A percentile compares a stretch with the other conserved stretches of the same genome.
phyloP scores from a whole-genome alignment of 2,888 invertebrate species.

The Phyllotreta striolata region DNA sequence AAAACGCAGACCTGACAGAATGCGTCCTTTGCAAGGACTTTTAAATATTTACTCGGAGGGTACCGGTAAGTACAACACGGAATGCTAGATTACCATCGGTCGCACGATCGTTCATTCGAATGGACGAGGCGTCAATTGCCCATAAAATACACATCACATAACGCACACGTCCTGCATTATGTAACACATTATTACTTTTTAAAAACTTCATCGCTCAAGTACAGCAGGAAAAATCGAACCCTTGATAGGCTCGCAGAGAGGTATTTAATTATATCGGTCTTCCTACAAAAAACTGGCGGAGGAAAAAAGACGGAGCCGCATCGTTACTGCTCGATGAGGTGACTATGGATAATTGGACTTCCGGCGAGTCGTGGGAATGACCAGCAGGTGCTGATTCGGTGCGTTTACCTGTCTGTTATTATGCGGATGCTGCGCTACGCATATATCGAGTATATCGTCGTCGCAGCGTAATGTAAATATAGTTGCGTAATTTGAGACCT shows the following conservation, averaged over 20 bases:
- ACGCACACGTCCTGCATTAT: no score
- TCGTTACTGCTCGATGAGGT: constrained; percentile 50
- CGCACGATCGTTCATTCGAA: no score
- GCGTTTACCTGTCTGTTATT: constrained; percentile 38
- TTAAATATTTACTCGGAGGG: constrained; percentile 44
- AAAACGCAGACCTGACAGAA: constrained; percentile 47
- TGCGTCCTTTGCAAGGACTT: constrained; percentile 54
- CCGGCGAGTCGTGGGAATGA: constrained; percentile 60
- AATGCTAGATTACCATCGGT: constrained; percentile 12
- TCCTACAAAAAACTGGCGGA: constrained; percentile 22
- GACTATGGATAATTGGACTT: constrained; percentile 60
- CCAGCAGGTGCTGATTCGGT: constrained; percentile 55
- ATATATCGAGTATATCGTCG: no score
- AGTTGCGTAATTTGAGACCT: no score
- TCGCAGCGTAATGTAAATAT: no score
- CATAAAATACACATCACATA: no score
- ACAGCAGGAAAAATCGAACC: no score
- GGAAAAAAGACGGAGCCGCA: constrained; percentile 1
- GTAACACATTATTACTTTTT: no score
- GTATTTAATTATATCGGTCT: no score
- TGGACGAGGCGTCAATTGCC: no score
- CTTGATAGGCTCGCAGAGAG: no score
- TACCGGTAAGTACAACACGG: constrained; percentile 27
- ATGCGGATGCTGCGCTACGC: constrained; percentile 14
- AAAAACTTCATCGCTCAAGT: no score